phyloP scores from a whole-genome alignment of 2,797 vertebrate genomes.

The Tolypeutes matacus region DNA sequence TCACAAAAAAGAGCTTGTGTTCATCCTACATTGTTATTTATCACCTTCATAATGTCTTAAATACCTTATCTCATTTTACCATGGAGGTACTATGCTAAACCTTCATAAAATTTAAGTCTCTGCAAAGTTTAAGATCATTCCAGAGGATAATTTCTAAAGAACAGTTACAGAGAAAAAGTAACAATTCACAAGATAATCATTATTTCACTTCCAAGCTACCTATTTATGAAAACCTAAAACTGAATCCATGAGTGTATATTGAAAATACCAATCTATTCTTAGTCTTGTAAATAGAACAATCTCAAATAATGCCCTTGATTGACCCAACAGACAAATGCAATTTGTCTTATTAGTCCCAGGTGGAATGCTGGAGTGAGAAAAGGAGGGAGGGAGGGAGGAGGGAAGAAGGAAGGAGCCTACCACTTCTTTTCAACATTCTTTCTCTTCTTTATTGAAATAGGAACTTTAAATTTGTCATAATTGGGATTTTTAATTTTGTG shows the following conservation, averaged over 20 bases:
- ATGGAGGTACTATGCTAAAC: conserved; percentile 9
- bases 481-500: too few species aligned
- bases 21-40: conserved; percentile 50
- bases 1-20: conserved; percentile 1
- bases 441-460: conserved; percentile 21
- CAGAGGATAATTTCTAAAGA: conserved; percentile 51
- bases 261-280: conserved; percentile 51
- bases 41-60: neutral
- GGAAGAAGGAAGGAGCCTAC: neutral
- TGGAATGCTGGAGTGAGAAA: neutral
- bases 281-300: conserved; percentile 52
- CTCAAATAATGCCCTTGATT: conserved; percentile 53
- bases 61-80: conserved; percentile 26
- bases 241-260: conserved; percentile 6
- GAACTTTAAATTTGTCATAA: neutral
- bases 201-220: conserved; percentile 70
- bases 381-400: neutral
- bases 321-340: neutral
- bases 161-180: conserved; percentile 38
- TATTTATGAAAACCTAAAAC: conserved; percentile 64
- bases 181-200: conserved; percentile 55
- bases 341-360: neutral
- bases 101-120: conserved; percentile 37
- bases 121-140: conserved; percentile 49
- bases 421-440: conserved; percentile 24